Evolutionary conservation across 2,797 vertebrate genomes (phyloP), one percentile per base, ranked within the genome.

Genomic region (Megaceryle alcyon): DNA sequence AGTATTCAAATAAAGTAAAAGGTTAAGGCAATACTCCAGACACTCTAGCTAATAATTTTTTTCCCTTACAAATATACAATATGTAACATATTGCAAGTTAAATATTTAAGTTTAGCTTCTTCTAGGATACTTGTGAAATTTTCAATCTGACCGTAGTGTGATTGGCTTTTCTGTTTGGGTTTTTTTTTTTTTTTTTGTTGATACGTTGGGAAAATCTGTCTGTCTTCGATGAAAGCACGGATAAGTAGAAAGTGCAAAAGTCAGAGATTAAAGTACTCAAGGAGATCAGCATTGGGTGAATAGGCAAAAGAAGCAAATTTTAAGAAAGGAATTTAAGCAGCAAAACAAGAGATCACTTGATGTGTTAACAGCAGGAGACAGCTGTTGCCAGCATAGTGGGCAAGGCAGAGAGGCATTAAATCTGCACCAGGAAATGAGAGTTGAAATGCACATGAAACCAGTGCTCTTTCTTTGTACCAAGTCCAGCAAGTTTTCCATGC

Each of bases 201-300:
- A 22, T 76, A 48, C 2, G 1, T 79, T 10, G 79, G 56, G 46
- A 61, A 86, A 77, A 73, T 59, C 31, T 57, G 15, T 65, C 59
- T 82, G 0, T 53, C 87, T 94, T 84, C 5, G 4, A 66, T 65
- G n/a, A 1, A 23, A 78, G 49, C 41, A 19, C 2, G 7, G 35
- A 53, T 77, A 81, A 83, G 72, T 86, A 82, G 31, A 82, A 96
- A 72, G 63, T 86, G 26, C 31, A 86, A 48, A 94, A 84, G 13
- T 21, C 8, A 25, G 60, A 84, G 20, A n/a, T 39, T 22, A 21
- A 90, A 87, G 25, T 60, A 25, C 13, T 64, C 10, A 4, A 51
- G 13, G 43, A 66, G 53, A 35, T 83, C 22, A 85, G 11, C 14
- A 11, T 28, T 87, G 39, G 31, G 25, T 60, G 25, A 85, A 72